Conservation (phyloP, 2,113 vertebrate species). For the Notarius quadriscutis region DNA sequence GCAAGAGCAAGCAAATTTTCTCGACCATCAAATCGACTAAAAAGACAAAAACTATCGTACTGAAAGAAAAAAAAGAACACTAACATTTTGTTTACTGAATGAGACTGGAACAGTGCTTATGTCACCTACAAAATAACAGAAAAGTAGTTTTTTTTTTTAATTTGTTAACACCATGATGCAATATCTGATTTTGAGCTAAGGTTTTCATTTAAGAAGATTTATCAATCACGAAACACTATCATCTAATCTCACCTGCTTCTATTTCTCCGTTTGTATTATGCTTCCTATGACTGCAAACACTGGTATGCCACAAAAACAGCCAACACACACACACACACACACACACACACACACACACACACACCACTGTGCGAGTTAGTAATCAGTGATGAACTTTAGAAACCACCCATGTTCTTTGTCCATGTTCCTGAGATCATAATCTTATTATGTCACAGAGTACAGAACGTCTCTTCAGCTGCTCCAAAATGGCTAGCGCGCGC, state of each 20-base stretch:
- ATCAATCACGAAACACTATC: neutral
- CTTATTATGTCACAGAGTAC: conserved; percentile 46
- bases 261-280: neutral
- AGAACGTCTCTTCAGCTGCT: conserved; percentile 27
- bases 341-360: conserved; percentile 3
- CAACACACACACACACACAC: neutral
- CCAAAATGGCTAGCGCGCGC: neutral
- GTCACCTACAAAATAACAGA: neutral
- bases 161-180: neutral
- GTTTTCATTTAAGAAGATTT: neutral
- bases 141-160: neutral
- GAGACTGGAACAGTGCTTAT: neutral
- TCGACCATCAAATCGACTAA: neutral
- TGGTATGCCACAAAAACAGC: neutral
- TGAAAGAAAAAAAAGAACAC: neutral
- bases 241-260: neutral
- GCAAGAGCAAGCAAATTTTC: neutral
- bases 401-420: conserved; percentile 40
- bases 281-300: neutral
- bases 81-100: neutral
- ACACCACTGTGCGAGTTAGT: conserved; percentile 17
- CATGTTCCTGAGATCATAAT: conserved; percentile 44
- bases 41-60: neutral
- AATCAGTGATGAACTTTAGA: conserved; percentile 42
- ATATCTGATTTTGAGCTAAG: neutral